These are phyloP conservation scores for Gastrophysa polygoni DNA, from an alignment of 2,888 invertebrate genomes.

Conservation along the genomic window DNA sequence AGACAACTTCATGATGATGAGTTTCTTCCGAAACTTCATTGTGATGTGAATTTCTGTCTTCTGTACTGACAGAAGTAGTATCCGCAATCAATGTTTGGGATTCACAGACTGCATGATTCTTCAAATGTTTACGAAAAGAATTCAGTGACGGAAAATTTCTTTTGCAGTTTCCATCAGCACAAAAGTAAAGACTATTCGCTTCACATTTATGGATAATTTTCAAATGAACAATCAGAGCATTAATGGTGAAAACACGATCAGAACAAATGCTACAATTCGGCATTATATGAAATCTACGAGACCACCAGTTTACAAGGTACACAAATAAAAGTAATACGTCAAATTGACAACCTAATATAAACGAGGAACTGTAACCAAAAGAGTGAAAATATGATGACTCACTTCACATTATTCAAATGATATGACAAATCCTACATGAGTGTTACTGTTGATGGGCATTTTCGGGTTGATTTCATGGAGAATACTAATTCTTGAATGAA, in stretches of 20 bases:
- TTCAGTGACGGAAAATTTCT: background rate
- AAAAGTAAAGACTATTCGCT: background rate
- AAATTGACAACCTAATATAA: too few relatives aligned
- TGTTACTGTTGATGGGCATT: conserved; percentile 14
- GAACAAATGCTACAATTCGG: too few relatives aligned
- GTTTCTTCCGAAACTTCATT: too few relatives aligned
- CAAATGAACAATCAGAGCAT: background rate
- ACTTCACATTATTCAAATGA: background rate
- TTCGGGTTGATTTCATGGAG: conserved; percentile 7
- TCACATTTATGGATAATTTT: background rate
- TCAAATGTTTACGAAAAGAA: conserved; percentile 6
- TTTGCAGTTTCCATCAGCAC: background rate
- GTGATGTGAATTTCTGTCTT: background rate
- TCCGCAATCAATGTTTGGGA: background rate
- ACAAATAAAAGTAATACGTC: too few relatives aligned
- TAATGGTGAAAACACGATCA: background rate
- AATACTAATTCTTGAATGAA: conserved; percentile 27
- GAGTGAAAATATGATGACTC: background rate
- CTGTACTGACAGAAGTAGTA: background rate
- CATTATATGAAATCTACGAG: too few relatives aligned
- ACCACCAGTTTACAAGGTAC: background rate
- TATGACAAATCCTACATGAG: conserved; percentile 18
- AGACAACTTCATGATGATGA: background rate
- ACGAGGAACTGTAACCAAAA: too few relatives aligned
- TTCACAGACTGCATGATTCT: background rate